Conservation (phyloP, 2,113 vertebrate genomes). For the Sinocyclocheilus anshuiensis region DNA sequence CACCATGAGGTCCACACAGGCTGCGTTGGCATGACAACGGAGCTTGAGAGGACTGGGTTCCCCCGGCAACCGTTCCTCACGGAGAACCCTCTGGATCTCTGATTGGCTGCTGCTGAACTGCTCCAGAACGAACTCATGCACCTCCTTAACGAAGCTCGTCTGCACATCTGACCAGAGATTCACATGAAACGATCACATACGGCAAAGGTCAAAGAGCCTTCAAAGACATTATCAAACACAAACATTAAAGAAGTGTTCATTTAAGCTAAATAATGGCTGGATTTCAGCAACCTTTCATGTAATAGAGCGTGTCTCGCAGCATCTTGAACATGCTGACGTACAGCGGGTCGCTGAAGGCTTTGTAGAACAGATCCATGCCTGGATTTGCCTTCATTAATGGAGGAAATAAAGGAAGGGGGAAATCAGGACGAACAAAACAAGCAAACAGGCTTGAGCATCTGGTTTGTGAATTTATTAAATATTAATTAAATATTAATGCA, state of each 20-base stretch:
- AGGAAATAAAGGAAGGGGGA: slow-evolving; percentile 37
- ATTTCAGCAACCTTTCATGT: slow-evolving; percentile 85
- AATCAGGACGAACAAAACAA: slow-evolving; percentile 19
- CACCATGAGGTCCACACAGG: slow-evolving; percentile 98
- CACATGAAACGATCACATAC: background rate
- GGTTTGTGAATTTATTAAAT: background rate
- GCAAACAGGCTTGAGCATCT: background rate
- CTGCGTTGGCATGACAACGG: slow-evolving; percentile 94
- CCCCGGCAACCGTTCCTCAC: slow-evolving; percentile 83
- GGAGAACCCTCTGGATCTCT: slow-evolving; percentile 92
- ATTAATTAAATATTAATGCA: background rate
- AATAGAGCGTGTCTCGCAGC: slow-evolving; percentile 92
- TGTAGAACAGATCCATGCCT: slow-evolving; percentile 82
- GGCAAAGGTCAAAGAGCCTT: background rate
- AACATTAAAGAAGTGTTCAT: background rate
- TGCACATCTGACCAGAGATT: slow-evolving; percentile 79
- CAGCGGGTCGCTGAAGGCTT: slow-evolving; percentile 89
- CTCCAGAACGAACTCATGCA: slow-evolving; percentile 96
- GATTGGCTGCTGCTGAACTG: slow-evolving; percentile 94
- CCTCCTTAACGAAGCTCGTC: slow-evolving; percentile 86
- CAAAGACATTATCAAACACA: background rate
- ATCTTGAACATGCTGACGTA: slow-evolving; percentile 97
- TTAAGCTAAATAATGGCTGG: background rate
- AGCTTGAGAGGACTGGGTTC: slow-evolving; percentile 90
- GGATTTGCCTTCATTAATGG: slow-evolving; percentile 75